These are phyloP conservation scores for Nephrocerus scutellatus DNA, from an alignment of 2,888 invertebrate species.

Conservation along the genomic window DNA sequence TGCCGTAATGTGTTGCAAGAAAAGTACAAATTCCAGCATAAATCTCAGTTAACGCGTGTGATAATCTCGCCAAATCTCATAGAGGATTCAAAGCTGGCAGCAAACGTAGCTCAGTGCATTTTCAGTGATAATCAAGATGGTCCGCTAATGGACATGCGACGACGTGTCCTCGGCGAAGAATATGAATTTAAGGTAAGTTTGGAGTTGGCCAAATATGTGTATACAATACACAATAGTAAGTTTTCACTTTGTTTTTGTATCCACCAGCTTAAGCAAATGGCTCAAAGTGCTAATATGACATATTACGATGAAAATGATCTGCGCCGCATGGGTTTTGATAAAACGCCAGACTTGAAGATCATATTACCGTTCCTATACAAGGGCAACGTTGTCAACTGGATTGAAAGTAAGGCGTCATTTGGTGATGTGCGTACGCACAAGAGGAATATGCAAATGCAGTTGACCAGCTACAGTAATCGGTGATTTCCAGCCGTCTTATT, in stretches of 20 bases:
- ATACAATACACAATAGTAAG: no score
- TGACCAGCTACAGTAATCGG: slow-evolving; percentile 81
- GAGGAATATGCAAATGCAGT: slow-evolving; percentile 75
- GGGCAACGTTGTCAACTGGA: slow-evolving; percentile 85
- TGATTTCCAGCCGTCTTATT: slow-evolving; percentile 41
- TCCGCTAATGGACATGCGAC: slow-evolving; percentile 68
- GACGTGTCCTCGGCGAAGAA: slow-evolving; percentile 73
- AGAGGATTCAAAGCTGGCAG: slow-evolving; percentile 33
- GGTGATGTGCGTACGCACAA: slow-evolving; percentile 76
- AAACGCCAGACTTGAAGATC: slow-evolving; percentile 89
- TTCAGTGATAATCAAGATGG: slow-evolving; percentile 81
- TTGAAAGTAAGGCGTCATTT: slow-evolving; percentile 94
- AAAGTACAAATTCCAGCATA: slow-evolving; percentile 33
- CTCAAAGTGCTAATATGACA: slow-evolving; percentile 52
- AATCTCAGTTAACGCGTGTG: slow-evolving; percentile 33
- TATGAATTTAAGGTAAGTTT: slow-evolving; percentile 62
- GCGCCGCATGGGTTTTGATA: slow-evolving; percentile 79
- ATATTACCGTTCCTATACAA: slow-evolving; percentile 82
- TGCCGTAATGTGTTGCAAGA: slow-evolving; percentile 38
- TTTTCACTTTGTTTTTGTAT: no score
- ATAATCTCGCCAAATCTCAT: slow-evolving; percentile 41
- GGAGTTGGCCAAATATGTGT: slow-evolving; percentile 56
- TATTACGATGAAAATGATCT: slow-evolving; percentile 73
- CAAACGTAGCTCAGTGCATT: slow-evolving; percentile 55
- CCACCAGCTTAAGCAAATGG: slow-evolving; percentile 35